A percentile compares a stretch with the other conserved stretches of the same genome.
These are phyloP conservation scores for Atta texana DNA, from an alignment of 1,140 invertebrate species.

Conservation along the genomic window DNA sequence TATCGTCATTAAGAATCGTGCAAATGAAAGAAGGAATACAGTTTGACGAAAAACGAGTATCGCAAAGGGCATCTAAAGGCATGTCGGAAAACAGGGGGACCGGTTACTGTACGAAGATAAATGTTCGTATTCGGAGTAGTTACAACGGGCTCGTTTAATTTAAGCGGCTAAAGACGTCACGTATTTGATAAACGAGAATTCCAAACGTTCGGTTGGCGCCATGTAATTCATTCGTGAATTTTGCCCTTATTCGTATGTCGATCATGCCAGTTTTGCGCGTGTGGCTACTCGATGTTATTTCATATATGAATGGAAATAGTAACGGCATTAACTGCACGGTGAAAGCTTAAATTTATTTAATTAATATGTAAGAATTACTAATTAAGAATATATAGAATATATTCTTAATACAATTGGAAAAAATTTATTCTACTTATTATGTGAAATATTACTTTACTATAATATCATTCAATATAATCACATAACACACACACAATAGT, in stretches of 20 bases:
- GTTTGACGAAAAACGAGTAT: slow-evolving; percentile 50
- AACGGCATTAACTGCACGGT: too few species aligned
- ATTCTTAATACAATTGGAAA: background rate
- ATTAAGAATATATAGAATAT: background rate
- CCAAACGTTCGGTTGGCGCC: slow-evolving; percentile 43
- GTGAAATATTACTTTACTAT: background rate
- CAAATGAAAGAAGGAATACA: background rate
- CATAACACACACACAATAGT: too few species aligned
- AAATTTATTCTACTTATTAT: background rate
- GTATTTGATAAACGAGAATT: slow-evolving; percentile 64
- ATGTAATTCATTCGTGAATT: slow-evolving; percentile 55
- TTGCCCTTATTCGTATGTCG: slow-evolving; percentile 44
- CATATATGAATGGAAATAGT: too few species aligned
- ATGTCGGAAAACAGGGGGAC: slow-evolving; percentile 45
- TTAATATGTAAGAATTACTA: too few species aligned
- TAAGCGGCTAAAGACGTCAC: slow-evolving; percentile 60
- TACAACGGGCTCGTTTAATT: slow-evolving; percentile 62
- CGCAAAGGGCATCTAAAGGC: slow-evolving; percentile 51
- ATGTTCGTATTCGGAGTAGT: slow-evolving; percentile 59
- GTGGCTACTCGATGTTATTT: background rate
- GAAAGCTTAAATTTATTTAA: too few species aligned
- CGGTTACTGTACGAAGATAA: slow-evolving; percentile 57
- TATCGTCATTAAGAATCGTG: slow-evolving; percentile 33
- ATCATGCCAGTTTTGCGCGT: slow-evolving; percentile 35
- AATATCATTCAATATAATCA: background rate